Percentiles rank a stretch among this genome's conserved stretches.
These are phyloP conservation scores for Hydractinia echinata DNA, from an alignment of 30 jellyfish, hydroid and myxozoan species.

Conservation along the genomic window DNA sequence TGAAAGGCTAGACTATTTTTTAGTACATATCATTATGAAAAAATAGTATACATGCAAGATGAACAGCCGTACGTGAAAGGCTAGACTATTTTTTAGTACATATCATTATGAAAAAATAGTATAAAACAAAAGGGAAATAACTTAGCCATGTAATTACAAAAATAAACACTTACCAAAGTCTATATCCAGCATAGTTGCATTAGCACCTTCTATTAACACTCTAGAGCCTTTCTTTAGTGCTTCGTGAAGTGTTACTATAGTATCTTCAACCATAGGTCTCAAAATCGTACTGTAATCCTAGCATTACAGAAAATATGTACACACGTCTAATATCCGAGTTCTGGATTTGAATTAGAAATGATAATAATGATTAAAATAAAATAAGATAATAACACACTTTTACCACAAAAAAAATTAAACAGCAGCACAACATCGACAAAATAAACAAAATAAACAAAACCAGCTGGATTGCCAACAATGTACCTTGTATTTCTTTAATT, in stretches of 20 bases:
- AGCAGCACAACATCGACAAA: too few species aligned
- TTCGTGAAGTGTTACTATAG: slow-evolving; percentile 56
- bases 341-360: not conserved
- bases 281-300: slow-evolving; percentile 77
- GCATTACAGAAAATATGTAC: not conserved
- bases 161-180: slow-evolving; percentile 88
- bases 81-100: too few species aligned
- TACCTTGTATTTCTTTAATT: slow-evolving; percentile 68
- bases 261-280: slow-evolving; percentile 91
- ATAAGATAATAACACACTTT: not conserved
- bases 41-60: too few species aligned
- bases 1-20: too few species aligned
- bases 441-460: too few species aligned
- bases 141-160: not conserved
- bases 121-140: not conserved
- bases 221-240: slow-evolving; percentile 59
- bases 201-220: slow-evolving; percentile 96
- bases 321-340: not conserved
- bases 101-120: not conserved
- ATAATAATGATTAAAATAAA: not conserved
- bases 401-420: too few species aligned
- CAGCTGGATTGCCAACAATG: too few species aligned
- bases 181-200: slow-evolving; percentile 95
- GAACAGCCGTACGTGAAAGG: too few species aligned
- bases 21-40: too few species aligned